These are phyloP conservation scores for Cartodere bifasciata DNA, from an alignment of 2,888 invertebrate genomes.

Conservation along the genomic window DNA sequence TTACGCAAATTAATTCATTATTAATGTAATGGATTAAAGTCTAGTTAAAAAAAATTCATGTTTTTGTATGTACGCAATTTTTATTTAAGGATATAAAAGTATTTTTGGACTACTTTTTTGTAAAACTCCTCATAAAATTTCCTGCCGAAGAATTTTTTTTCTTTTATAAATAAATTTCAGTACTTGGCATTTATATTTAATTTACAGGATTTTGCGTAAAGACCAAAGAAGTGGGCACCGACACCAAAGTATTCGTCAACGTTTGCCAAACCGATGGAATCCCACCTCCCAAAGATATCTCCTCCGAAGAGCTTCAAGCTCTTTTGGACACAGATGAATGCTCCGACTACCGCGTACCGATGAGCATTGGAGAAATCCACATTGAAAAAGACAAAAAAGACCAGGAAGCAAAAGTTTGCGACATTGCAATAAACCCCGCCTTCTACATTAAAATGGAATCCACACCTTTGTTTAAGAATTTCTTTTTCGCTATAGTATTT, in stretches of 20 bases:
- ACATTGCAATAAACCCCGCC: conserved; percentile 68
- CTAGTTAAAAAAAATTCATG: too few species aligned
- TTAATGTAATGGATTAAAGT: too few species aligned
- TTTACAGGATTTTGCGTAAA: conserved; percentile 67
- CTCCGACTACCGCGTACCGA: conserved; percentile 66
- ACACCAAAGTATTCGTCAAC: conserved; percentile 70
- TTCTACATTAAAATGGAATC: conserved; percentile 66
- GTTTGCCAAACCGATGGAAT: conserved; percentile 70
- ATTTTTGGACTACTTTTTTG: too few species aligned
- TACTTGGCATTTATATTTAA: too few species aligned
- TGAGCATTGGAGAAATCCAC: conserved; percentile 79
- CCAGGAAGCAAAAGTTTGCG: conserved; percentile 59
- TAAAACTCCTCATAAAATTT: too few species aligned
- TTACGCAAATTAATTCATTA: too few species aligned
- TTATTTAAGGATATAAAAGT: too few species aligned
- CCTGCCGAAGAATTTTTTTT: too few species aligned
- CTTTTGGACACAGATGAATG: conserved; percentile 56
- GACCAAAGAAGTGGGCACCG: conserved; percentile 49
- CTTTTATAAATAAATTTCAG: too few species aligned
- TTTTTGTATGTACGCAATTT: too few species aligned
- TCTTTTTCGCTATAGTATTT: conserved; percentile 66
- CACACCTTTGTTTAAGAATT: conserved; percentile 59
- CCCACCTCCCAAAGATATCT: conserved; percentile 58
- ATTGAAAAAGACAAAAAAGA: conserved; percentile 65
- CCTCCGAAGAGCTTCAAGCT: conserved; percentile 53